Percentiles rank a stretch among this genome's conserved stretches.
Evolutionary conservation across 2,113 vertebrate genomes (phyloP).

Genomic region (Gambusia holbrooki): DNA sequence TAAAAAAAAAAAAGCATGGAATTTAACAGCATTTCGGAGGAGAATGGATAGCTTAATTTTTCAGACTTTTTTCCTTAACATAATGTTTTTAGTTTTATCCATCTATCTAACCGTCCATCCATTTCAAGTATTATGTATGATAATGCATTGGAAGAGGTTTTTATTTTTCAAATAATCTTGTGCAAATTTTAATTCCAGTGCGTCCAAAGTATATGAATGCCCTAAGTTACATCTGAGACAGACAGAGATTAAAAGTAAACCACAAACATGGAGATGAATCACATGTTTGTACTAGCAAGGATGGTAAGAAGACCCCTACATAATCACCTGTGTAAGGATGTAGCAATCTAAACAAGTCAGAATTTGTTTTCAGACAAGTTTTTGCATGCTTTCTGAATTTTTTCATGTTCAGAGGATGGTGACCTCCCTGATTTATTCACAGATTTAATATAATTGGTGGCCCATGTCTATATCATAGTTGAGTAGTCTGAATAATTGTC

Average conservation of each 20-base stretch:
- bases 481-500: too few species aligned
- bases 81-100: too few species aligned
- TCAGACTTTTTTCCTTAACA: too few species aligned
- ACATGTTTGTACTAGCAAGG: too few species aligned
- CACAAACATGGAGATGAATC: background rate
- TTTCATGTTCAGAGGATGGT: background rate
- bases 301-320: background rate
- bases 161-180: background rate
- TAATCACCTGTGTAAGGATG: background rate
- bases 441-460: background rate
- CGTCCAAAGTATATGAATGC: background rate
- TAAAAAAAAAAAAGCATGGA: too few species aligned
- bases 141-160: background rate
- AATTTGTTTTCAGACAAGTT: background rate
- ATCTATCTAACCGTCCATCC: too few species aligned
- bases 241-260: background rate
- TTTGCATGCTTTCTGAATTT: too few species aligned
- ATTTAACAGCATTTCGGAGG: too few species aligned
- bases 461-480: background rate
- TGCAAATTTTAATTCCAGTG: background rate
- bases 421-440: background rate
- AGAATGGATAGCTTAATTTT: too few species aligned
- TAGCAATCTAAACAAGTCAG: background rate
- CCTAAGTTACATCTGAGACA: background rate
- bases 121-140: too few species aligned